phyloP scores from a whole-genome alignment of 2,888 invertebrate species.

The Oligia latruncula region DNA sequence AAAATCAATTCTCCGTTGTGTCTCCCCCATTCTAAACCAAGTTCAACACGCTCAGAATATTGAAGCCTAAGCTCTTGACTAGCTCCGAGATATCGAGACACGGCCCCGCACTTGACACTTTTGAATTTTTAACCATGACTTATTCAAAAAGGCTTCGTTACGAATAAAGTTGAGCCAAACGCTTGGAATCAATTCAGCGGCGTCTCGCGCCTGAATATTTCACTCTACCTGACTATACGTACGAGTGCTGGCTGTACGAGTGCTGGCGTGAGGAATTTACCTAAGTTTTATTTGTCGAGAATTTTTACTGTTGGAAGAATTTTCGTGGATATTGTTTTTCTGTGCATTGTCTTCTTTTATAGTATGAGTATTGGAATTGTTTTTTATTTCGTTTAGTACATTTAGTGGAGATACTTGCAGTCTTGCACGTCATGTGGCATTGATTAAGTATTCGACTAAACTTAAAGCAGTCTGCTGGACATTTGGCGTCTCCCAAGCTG shows the following conservation, averaged over 20 bases:
- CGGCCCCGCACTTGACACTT: constrained; percentile 59
- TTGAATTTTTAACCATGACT: constrained; percentile 67
- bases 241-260: constrained; percentile 18
- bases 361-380: neutral
- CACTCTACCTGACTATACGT: constrained; percentile 17
- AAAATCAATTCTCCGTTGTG: constrained; percentile 15
- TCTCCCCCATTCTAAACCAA: constrained; percentile 5
- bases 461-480: neutral
- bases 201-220: constrained; percentile 54
- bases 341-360: constrained; percentile 6
- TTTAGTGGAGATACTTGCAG: neutral
- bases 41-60: constrained; percentile 31
- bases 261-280: constrained; percentile 39
- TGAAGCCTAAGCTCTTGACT: constrained; percentile 1
- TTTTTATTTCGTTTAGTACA: neutral
- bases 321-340: neutral
- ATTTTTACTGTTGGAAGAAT: constrained; percentile 13
- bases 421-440: neutral
- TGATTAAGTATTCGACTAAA: neutral
- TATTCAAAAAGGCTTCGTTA: constrained; percentile 67
- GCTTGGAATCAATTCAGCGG: constrained; percentile 63
- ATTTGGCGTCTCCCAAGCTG: neutral
- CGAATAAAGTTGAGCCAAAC: constrained; percentile 62
- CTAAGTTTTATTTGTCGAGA: constrained; percentile 47
- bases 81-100: constrained; percentile 30